A percentile compares a stretch with the other conserved stretches of the same genome.
Evolutionary conservation across 2,113 vertebrate genomes (phyloP).

Genomic region (Neotragus pygmaeus): DNA sequence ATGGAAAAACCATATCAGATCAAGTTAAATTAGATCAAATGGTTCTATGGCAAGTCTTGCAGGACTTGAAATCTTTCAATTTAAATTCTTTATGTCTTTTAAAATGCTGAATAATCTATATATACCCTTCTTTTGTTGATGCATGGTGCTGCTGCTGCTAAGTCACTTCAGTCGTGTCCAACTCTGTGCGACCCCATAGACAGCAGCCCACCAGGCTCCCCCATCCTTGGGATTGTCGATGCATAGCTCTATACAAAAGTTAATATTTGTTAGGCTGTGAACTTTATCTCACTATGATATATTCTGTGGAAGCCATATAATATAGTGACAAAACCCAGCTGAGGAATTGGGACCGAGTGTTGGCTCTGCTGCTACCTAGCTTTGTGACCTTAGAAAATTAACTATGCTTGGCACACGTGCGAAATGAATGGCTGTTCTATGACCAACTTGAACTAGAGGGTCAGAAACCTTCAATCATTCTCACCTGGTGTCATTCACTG

Average conservation of each 20-base stretch:
- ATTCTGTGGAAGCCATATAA: background rate
- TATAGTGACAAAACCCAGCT: background rate
- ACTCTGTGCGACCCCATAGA: too few species aligned
- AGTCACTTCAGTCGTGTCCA: too few species aligned
- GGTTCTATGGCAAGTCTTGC: background rate
- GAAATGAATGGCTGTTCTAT: background rate
- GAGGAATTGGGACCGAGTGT: background rate
- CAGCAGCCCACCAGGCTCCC: too few species aligned
- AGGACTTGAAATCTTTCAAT: conserved; percentile 8
- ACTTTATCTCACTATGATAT: background rate
- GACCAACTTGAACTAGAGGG: background rate
- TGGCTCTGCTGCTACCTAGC: background rate
- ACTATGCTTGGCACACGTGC: background rate
- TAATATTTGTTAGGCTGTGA: background rate
- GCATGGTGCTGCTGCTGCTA: too few species aligned
- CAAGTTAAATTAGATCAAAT: background rate
- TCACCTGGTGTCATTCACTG: background rate
- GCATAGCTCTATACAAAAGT: background rate
- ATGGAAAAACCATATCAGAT: background rate
- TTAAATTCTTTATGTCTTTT: background rate
- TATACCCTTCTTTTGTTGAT: background rate
- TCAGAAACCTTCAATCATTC: background rate
- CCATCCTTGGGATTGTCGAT: background rate
- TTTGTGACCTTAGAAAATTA: background rate
- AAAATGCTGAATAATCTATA: background rate